These are phyloP conservation scores for Peromyscus nudipes DNA, from an alignment of 2,797 vertebrate species.

Conservation along the genomic window DNA sequence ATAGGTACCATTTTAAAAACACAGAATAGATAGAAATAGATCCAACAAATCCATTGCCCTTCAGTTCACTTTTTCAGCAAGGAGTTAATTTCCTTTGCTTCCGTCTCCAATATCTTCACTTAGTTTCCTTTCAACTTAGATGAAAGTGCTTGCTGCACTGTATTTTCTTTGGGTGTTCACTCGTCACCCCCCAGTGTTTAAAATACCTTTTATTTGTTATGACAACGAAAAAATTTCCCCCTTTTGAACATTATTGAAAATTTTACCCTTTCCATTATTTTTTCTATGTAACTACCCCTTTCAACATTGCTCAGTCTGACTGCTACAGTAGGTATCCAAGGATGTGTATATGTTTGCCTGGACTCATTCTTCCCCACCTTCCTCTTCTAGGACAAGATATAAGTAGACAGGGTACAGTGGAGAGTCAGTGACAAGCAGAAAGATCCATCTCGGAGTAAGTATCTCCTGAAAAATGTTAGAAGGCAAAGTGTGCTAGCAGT, in stretches of 20 bases:
- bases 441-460: not conserved
- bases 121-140: conserved; percentile 19
- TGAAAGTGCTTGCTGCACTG: not conserved
- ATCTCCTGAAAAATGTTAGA: not conserved
- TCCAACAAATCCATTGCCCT: not conserved
- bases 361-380: not conserved
- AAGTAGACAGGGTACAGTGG: not conserved
- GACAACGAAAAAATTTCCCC: not conserved
- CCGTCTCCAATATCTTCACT: not conserved
- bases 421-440: not conserved
- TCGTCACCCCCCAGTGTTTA: not conserved
- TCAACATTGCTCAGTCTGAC: not conserved
- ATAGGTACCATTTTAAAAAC: not conserved
- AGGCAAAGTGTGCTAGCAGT: not conserved
- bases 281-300: not conserved
- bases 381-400: not conserved
- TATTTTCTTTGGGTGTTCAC: not conserved
- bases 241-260: conserved; percentile 8
- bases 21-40: not conserved
- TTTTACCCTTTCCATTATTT: not conserved
- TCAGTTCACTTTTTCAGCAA: not conserved
- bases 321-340: not conserved
- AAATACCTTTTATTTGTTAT: conserved; percentile 34
- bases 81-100: not conserved
- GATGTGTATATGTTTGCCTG: not conserved